Evolutionary conservation across 2,797 vertebrate genomes (phyloP).

Genomic region (Coendou prehensilis): DNA sequence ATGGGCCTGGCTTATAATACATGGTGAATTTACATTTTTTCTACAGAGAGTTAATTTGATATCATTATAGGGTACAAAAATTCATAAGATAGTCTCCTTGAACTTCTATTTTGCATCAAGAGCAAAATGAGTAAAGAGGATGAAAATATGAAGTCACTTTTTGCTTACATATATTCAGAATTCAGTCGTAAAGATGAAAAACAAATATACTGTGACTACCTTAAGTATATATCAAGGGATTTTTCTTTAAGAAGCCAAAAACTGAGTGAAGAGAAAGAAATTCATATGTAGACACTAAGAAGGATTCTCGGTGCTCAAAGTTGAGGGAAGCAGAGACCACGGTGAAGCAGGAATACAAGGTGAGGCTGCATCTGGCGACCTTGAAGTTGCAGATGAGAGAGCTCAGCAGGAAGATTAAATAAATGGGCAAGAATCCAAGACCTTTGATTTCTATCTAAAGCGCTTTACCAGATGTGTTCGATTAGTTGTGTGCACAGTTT

Average conservation of each 20-base stretch:
- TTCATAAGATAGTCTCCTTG: neutral
- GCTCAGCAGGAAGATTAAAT: neutral
- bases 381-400: neutral
- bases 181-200: conserved; percentile 41
- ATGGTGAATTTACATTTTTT: conserved; percentile 11
- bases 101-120: neutral
- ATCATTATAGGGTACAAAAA: neutral
- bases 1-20: neutral
- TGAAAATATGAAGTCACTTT: conserved; percentile 26
- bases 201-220: neutral
- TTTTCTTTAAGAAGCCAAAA: neutral
- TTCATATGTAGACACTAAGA: neutral
- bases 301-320: neutral
- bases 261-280: neutral
- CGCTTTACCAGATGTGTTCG: conserved; percentile 3
- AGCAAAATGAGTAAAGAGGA: conserved; percentile 30
- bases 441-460: neutral
- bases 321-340: neutral
- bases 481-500: neutral
- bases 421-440: neutral
- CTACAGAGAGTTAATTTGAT: neutral
- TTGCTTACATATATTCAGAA: neutral
- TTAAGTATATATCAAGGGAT: neutral
- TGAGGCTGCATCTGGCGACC: neutral
- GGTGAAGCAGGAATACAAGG: neutral